Base-by-base conservation (phyloP, 2,113 vertebrate genomes). In the Clupea harengus region DNA sequence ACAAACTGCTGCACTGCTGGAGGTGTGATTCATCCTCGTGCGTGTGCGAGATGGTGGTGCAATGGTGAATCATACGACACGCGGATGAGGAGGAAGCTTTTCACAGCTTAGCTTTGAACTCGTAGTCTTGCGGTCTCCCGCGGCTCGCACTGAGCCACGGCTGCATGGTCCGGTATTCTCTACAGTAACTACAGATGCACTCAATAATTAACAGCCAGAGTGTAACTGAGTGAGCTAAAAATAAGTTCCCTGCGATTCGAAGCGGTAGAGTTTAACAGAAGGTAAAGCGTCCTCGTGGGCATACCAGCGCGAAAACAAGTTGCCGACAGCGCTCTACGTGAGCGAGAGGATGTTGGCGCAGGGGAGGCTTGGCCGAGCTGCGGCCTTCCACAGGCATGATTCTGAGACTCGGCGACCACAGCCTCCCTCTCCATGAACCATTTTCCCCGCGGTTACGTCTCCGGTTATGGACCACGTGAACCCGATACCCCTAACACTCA, bases 21-120 rank as follows among this genome's bases (percentile, higher is more conserved):
- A 78, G 28, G 2, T 5, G 72, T 78, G 72, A 78, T 78, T 78
- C 25, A 32, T 32, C 72, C 25, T 39, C 3, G 9, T 32, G 72
- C 72, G 15, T 17, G 72, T 39, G 72, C 39, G 72, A 78, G 72
- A 39, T 78, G 11, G 2, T 78, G 72, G 72, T 78, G 72, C 72
- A 78, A 15, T 78, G 72, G 28, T 78, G 72, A 78, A 78, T 78
- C 72, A 78, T 78, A 78, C 28, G 28, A 78, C 64, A 75, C 28
- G 72, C 28, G 72, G 72, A 39, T 11, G 28, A 78, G 72, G 13
- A 32, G 28, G 72, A 78, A 32, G 72, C 72, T 78, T 44, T 17
- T 9, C 72, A 15, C 72, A 13, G 25, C 72, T 78, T 78, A 78
- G 72, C 72, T 78, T 78, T 39, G 72, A 78, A 78, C 25, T 78